Conservation (phyloP, 2,797 vertebrate genomes). For the Protonibea diacanthus region DNA sequence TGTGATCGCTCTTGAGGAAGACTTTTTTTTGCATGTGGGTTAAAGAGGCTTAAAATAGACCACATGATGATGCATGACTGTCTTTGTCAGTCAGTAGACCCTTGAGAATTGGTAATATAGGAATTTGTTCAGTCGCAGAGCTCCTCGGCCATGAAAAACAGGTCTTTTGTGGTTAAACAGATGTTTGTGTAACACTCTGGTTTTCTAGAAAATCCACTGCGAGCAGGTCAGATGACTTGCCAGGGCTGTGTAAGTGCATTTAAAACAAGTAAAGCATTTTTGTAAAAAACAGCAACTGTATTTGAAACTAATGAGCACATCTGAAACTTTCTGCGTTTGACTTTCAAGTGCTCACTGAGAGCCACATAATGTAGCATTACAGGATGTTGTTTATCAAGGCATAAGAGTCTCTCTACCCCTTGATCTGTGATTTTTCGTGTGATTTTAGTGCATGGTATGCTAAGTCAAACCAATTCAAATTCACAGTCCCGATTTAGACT, state of each 20-base stretch:
- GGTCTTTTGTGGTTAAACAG: background rate
- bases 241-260: background rate
- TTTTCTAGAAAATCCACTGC: background rate
- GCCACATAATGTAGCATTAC: background rate
- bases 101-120: background rate
- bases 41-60: conserved; percentile 6
- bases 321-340: background rate
- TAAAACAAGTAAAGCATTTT: background rate
- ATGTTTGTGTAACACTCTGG: background rate
- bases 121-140: background rate
- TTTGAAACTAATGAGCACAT: conserved; percentile 2
- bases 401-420: background rate
- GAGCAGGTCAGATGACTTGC: background rate
- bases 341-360: conserved; percentile 1
- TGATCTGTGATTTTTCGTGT: background rate
- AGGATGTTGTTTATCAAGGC: conserved; percentile 9
- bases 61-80: conserved; percentile 22
- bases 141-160: conserved; percentile 15
- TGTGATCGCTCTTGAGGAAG: background rate
- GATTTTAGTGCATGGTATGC: background rate
- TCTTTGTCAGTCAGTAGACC: conserved; percentile 8
- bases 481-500: background rate
- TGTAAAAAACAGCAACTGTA: background rate
- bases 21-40: background rate
- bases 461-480: background rate